Evolutionary conservation across 1,140 invertebrate species (phyloP), one percentile per base, ranked within the genome.

Genomic region (Trachelipus rathkii): DNA sequence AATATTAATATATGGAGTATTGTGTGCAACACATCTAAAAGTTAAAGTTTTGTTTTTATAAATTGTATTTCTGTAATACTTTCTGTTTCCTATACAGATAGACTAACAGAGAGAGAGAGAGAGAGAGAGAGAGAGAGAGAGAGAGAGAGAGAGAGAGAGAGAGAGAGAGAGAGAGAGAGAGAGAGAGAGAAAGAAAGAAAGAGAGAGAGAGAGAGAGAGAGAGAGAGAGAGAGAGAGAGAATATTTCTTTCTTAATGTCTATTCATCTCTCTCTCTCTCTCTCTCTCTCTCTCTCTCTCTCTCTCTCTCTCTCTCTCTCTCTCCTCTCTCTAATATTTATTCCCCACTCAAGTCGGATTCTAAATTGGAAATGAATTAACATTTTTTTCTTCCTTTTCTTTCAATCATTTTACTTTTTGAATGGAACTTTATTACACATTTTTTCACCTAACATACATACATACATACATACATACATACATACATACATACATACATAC

Each of bases 271-370:
- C 50, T 60, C 50, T 60, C 50, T 60, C 50, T 60, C 50, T 60
- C 50, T 60, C 50, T 60, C 50, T 60, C 50, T 60, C 50, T 60
- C 50, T 60, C 50, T 60, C 50, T 19, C 50, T 60, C 50, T 60
- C 50, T 60, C 50, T 60, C 19, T 60, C 50, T 19, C 50, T 60
- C 19, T 60, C 19, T 60, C 50, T 15, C 33, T 60, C 50, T 60
- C 50, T 60, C 50, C 2, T 60, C 2, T 60, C 2, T 60, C n/a
- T n/a, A n/a, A n/a, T n/a, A n/a, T 60, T 60, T 60, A 19, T 60
- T 60, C 50, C 50, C 50, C 50, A 60, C 19, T 60, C 50, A 60
- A 60, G 2, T 60, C 19, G 11, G 11, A 19, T 8, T 60, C 50
- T 13, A 60, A 60, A 60, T 60, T 60, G 50, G 50, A 60, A 60